phyloP scores from a whole-genome alignment of 2,888 invertebrate genomes.

The Eucriotettix oculatus region DNA sequence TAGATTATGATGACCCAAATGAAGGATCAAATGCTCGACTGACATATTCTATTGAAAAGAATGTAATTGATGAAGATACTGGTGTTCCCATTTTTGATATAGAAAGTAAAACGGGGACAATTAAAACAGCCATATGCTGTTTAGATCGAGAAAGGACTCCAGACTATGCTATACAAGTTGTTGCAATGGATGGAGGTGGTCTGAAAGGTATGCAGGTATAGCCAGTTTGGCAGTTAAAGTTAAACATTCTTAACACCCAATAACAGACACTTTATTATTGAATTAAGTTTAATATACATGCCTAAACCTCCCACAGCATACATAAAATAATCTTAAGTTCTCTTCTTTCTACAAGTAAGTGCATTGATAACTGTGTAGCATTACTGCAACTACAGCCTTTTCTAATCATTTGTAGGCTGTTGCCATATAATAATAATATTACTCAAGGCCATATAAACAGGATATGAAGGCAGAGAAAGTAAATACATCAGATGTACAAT shows the following conservation, averaged over 20 bases:
- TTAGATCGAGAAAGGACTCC: conserved; percentile 32
- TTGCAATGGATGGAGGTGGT: conserved; percentile 31
- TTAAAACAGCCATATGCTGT: conserved; percentile 30
- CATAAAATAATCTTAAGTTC: no score
- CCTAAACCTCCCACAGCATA: no score
- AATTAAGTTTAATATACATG: no score
- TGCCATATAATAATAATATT: no score
- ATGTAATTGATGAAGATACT: conserved; percentile 34
- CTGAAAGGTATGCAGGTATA: conserved; percentile 21
- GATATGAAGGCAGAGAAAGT: no score
- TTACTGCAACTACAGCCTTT: no score
- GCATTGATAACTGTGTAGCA: no score
- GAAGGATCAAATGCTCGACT: conserved; percentile 38
- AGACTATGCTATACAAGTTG: conserved; percentile 32
- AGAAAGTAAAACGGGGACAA: conserved; percentile 33
- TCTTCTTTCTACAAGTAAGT: no score
- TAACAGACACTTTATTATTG: no score
- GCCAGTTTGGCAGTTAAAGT: neutral
- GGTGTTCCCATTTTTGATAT: conserved; percentile 35
- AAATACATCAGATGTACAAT: no score
- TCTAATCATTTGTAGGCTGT: no score
- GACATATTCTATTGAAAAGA: conserved; percentile 35
- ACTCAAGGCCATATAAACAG: no score
- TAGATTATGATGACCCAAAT: conserved; percentile 36
- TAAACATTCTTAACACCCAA: neutral